A percentile compares a stretch with the other conserved stretches of the same genome.
Conservation (phyloP, 2,797 vertebrate species). For the Cossypha polioptera region DNA sequence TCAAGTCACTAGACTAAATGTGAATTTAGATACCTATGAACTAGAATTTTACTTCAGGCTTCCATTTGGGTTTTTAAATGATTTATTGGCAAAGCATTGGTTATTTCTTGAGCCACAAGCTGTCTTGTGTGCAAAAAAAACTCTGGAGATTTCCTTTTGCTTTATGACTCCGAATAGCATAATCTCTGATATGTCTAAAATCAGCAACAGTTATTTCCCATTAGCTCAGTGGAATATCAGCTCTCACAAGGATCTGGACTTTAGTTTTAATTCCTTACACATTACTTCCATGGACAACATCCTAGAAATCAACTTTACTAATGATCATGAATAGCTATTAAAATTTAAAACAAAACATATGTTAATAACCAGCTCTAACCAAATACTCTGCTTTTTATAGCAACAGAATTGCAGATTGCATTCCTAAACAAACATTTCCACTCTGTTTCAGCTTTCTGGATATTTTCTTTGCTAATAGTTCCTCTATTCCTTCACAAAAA, state of each 20-base stretch:
- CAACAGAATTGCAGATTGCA: neutral
- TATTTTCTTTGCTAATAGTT: neutral
- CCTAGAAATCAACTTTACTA: neutral
- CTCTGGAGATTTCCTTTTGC: conserved; percentile 42
- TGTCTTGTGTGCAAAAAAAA: conserved; percentile 22
- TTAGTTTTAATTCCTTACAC: conserved; percentile 1
- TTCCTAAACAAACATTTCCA: conserved; percentile 16
- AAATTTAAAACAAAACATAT: conserved; percentile 29
- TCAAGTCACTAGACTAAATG: neutral
- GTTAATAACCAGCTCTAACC: neutral
- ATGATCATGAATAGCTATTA: neutral
- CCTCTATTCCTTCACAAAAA: neutral
- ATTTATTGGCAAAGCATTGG: conserved; percentile 31
- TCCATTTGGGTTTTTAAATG: conserved; percentile 19
- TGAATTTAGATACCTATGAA: neutral
- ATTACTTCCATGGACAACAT: neutral
- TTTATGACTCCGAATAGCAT: conserved; percentile 8
- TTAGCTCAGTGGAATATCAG: conserved; percentile 31
- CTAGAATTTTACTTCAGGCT: conserved; percentile 30
- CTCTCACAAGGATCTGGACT: conserved; percentile 33
- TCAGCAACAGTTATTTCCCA: conserved; percentile 40
- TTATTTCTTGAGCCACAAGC: conserved; percentile 32
- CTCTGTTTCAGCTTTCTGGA: neutral
- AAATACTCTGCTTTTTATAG: neutral
- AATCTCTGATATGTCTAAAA: conserved; percentile 46